Evolutionary conservation across 2,113 vertebrate species (phyloP).

Genomic region (Cochlearius cochlearius): DNA sequence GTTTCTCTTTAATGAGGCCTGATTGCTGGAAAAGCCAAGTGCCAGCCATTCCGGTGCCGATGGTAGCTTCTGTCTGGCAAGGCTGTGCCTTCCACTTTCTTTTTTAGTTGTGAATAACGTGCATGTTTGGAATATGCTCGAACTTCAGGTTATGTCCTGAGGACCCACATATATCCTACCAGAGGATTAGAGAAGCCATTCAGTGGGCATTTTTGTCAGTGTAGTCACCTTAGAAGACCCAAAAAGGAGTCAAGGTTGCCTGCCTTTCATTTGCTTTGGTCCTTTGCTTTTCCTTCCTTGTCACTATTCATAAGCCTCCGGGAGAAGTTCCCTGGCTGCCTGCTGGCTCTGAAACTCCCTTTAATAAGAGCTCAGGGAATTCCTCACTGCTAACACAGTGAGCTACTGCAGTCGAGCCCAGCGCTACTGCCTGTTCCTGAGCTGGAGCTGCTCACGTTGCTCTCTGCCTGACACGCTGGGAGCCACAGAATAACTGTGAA

Average conservation of each 20-base stretch:
- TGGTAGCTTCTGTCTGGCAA: not conserved
- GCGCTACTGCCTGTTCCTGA: not conserved
- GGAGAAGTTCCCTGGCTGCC: not conserved
- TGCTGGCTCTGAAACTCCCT: not conserved
- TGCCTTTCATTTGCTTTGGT: not conserved
- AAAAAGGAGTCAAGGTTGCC: not conserved
- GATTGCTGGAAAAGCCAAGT: not conserved
- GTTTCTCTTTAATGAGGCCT: not conserved
- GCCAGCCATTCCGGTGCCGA: not conserved
- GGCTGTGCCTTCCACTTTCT: not conserved
- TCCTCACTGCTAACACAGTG: fast-evolving
- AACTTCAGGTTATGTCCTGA: not conserved
- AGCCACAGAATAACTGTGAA: not conserved
- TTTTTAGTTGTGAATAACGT: not conserved
- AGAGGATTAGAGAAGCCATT: not conserved
- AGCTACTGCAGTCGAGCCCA: not conserved
- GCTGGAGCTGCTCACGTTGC: not conserved
- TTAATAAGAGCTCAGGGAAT: not conserved
- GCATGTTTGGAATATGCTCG: not conserved
- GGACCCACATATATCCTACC: not conserved
- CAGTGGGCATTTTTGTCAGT: not conserved
- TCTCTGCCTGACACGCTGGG: not conserved
- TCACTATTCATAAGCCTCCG: not conserved
- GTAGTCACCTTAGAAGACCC: not conserved
- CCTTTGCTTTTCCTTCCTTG: not conserved